Percentiles rank a stretch among this genome's conserved stretches.
These are phyloP conservation scores for Nomada fabriciana DNA, from an alignment of 2,888 invertebrate species.

Conservation along the genomic window DNA sequence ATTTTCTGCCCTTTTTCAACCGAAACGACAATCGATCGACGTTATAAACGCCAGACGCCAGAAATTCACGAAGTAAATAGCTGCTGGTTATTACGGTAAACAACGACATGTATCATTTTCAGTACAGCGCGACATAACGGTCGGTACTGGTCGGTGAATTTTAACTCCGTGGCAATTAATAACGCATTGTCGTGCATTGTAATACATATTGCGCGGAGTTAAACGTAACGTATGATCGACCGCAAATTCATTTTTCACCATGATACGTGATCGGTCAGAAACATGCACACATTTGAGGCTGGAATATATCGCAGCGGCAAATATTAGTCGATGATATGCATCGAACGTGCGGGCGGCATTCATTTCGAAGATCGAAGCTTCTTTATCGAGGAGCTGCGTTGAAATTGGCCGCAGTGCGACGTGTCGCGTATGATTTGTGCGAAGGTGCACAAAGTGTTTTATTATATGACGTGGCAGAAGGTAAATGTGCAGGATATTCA, in stretches of 20 bases:
- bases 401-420: neutral
- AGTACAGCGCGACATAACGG: neutral
- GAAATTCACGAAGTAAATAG: constrained; percentile 11
- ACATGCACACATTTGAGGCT: neutral
- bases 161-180: constrained; percentile 42
- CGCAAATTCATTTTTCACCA: constrained; percentile 40
- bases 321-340: constrained; percentile 22
- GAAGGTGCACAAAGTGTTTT: too few relatives aligned
- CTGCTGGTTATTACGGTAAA: constrained; percentile 16
- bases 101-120: constrained; percentile 2
- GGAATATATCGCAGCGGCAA: constrained; percentile 14
- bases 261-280: constrained; percentile 27
- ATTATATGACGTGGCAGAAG: too few relatives aligned
- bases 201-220: constrained; percentile 25
- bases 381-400: neutral
- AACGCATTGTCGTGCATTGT: constrained; percentile 36
- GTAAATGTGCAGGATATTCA: too few relatives aligned
- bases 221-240: constrained; percentile 43
- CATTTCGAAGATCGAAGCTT: constrained; percentile 19
- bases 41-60: neutral
- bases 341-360: constrained; percentile 1
- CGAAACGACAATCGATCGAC: neutral
- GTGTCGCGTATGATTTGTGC: neutral
- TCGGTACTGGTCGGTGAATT: constrained; percentile 11
- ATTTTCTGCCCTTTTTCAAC: neutral